Evolutionary conservation across 2,888 invertebrate genomes (phyloP), one percentile per base, ranked within the genome.

Genomic region (Eledone cirrhosa): DNA sequence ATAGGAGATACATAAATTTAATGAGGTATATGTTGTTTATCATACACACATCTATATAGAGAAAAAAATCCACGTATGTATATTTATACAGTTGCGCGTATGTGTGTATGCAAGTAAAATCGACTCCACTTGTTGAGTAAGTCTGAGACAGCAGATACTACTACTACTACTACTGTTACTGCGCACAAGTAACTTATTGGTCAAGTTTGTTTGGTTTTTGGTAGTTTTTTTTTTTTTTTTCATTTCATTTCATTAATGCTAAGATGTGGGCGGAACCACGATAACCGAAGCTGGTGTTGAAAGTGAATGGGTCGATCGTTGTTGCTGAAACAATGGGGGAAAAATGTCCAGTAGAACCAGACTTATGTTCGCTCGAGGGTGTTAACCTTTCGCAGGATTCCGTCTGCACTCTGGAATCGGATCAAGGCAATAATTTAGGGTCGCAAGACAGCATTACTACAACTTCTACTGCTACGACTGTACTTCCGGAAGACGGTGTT

Each of bases 401-500:
- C 22, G 69, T 69, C 19, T 33, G 78, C 27, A 84, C 85, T 14
- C 84, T 83, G 63, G 84, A 82, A 27, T 85, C 85, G 29, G 79
- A 81, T 72, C 76, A 75, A 65, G 41, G 63, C 7, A n/a, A 63
- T 19, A n/a, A 63, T 19, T 14, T 27, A 4, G 53, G 27, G 76
- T 76, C 53, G 22, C 48, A 33, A 27, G 53, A 31, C 47, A 48
- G 31, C 27, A 48, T 33, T 16, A 65, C 31, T 24, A 3, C 75
- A 7, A 41, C 22, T 2, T 22, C 41, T 24, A 75, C n/a, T 75
- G 72, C 27, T 29, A 31, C 31, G n/a, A n/a, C n/a, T 22, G n/a
- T 41, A 22, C 72, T 41, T 3, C 33, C 33, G 27, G 41, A 41
- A 48, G 29, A 33, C 7, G 63, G 24, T 48, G 22, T 27, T 77